Evolutionary conservation across 2,797 vertebrate genomes (phyloP).

Genomic region (Caiman crocodilus): DNA sequence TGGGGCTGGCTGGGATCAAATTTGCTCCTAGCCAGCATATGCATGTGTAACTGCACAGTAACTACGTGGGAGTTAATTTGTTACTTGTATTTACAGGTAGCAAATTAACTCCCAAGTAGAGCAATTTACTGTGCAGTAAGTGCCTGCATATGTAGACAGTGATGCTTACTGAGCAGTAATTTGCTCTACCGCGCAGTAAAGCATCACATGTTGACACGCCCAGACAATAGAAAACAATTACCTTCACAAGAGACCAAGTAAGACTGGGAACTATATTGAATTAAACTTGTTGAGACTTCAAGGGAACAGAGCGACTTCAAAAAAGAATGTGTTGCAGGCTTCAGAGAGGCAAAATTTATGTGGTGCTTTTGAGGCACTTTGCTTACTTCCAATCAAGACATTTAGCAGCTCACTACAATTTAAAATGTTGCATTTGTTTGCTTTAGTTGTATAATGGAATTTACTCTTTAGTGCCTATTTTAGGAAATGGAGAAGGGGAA

Average conservation of each 20-base stretch:
- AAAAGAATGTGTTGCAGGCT: background rate
- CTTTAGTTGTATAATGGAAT: background rate
- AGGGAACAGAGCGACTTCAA: rapidly evolving
- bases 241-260: background rate
- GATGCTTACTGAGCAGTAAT: too few species aligned
- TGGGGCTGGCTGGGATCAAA: too few species aligned
- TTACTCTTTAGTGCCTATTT: background rate
- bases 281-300: background rate
- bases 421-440: background rate
- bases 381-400: background rate
- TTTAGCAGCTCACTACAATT: background rate
- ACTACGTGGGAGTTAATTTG: too few species aligned
- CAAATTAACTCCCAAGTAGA: too few species aligned
- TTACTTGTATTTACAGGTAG: too few species aligned
- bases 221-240: background rate
- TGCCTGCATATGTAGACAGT: too few species aligned
- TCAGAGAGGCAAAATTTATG: background rate
- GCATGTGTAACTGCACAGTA: too few species aligned
- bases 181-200: too few species aligned
- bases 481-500: background rate
- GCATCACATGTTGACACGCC: too few species aligned
- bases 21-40: too few species aligned
- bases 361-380: background rate
- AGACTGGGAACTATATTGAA: background rate
- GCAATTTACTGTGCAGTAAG: too few species aligned